These are phyloP conservation scores for Acanthurus lineatus DNA, from an alignment of 2,797 vertebrate genomes.

Conservation along the genomic window DNA sequence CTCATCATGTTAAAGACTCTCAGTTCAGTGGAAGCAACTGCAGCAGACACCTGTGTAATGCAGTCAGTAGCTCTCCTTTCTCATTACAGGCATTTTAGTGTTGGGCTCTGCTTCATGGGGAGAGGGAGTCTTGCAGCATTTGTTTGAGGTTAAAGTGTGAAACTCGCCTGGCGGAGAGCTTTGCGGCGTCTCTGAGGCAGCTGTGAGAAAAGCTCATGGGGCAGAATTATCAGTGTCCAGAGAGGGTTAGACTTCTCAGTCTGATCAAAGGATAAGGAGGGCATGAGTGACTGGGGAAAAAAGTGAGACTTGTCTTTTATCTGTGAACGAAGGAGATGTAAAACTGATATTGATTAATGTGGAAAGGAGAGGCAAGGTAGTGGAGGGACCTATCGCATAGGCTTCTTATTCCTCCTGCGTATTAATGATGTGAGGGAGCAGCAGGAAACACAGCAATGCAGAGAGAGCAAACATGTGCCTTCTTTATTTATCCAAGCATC, in stretches of 20 bases:
- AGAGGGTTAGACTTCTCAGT: conserved; percentile 59
- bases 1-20: background rate
- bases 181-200: conserved; percentile 54
- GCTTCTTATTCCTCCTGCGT: conserved; percentile 39
- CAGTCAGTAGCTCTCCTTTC: conserved; percentile 3
- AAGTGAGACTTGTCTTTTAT: conserved; percentile 68
- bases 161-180: conserved; percentile 42
- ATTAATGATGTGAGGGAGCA: conserved; percentile 63
- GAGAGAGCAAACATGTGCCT: conserved; percentile 53
- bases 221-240: conserved; percentile 71
- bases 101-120: conserved; percentile 35
- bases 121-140: conserved; percentile 39
- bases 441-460: conserved; percentile 60
- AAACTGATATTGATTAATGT: conserved; percentile 81
- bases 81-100: conserved; percentile 41
- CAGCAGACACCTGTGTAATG: conserved; percentile 1
- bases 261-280: conserved; percentile 77
- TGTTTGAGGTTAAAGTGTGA: conserved; percentile 64
- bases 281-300: conserved; percentile 47
- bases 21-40: background rate
- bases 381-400: conserved; percentile 38
- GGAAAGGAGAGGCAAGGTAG: conserved; percentile 50
- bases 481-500: conserved; percentile 53
- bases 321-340: conserved; percentile 73
- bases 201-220: conserved; percentile 54